Base-by-base conservation (phyloP, 2,797 vertebrate species). In the Naso thynnoides region DNA sequence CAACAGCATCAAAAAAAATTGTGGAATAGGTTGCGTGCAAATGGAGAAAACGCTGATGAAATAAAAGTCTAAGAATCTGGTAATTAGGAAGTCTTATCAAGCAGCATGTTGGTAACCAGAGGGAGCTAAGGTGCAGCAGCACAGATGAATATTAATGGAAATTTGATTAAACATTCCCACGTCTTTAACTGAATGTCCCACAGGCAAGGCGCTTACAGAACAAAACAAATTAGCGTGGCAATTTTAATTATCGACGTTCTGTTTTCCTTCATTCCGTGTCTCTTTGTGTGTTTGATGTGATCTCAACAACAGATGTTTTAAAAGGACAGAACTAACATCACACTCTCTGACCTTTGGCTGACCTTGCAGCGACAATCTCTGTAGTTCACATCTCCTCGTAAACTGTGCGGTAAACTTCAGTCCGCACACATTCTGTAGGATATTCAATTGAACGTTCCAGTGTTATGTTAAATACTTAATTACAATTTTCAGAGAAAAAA, bases 161-260 rank as follows among this genome's bases (percentile, higher is more conserved):
- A 94, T 95, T 94, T 93, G 93, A 94, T 91, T 91, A 92, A 90
- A 91, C 79, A 92, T 93, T 90, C 83, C 84, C 83, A 82, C 75
- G 57, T 92, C 87, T 93, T 90, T 86, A 86, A 82, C 89, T 77
- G 86, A 93, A 84, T 82, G 93, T 88, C 91, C 92, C 81, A 89
- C 89, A 62, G 88, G 91, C 89, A 93, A 93, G 66, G 77, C 49
- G 52, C 87, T 94, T 82, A 74, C 82, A 86, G 79, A 93, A 82
- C 82, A 85, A 95, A 93, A 94, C 90, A 95, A 96, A 96, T 95
- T 92, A 94, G 65, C 78, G 81, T 79, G 81, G 79, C 81, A 75
- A 86, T 94, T 94, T 93, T 89, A 93, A 95, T 95, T 93, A 94
- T 93, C 84, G 41, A 73, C 78, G 76, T 84, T 87, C 79, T 87